phyloP scores from a whole-genome alignment of 2,113 vertebrate genomes.

The Oryzias woworae region DNA sequence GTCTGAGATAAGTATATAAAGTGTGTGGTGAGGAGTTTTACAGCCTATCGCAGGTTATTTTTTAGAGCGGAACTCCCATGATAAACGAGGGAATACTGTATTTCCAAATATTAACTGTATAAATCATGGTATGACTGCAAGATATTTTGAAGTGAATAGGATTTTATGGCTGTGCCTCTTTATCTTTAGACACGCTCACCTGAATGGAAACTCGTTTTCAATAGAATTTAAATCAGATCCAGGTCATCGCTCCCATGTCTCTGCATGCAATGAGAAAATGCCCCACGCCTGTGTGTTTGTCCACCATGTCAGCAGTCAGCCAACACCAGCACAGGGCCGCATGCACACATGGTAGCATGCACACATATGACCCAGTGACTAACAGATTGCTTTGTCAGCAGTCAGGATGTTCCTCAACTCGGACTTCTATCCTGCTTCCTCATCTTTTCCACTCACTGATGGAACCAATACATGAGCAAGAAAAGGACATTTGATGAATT shows the following conservation, averaged over 20 bases:
- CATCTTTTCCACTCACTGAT: slow-evolving; percentile 51
- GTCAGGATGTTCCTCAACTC: slow-evolving; percentile 66
- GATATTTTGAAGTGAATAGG: background rate
- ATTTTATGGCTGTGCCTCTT: slow-evolving; percentile 10
- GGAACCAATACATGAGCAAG: slow-evolving; percentile 29
- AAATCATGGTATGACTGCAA: too few relatives aligned
- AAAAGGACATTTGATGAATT: background rate
- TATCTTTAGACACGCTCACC: slow-evolving; percentile 25
- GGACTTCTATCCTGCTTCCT: slow-evolving; percentile 41
- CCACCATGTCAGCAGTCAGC: slow-evolving; percentile 16
- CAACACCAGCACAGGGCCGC: background rate
- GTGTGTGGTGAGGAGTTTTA: too few relatives aligned
- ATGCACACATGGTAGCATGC: background rate
- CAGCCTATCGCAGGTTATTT: too few relatives aligned
- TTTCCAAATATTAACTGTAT: too few relatives aligned
- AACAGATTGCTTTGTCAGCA: slow-evolving; percentile 49
- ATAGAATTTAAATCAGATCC: slow-evolving; percentile 55
- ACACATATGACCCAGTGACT: background rate
- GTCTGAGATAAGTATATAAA: too few relatives aligned
- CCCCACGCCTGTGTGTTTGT: slow-evolving; percentile 15
- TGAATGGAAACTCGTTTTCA: slow-evolving; percentile 55
- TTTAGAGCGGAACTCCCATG: too few relatives aligned
- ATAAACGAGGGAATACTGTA: too few relatives aligned
- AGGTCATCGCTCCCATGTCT: too few relatives aligned
- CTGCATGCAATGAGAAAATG: slow-evolving; percentile 34